Evolutionary conservation across 1,140 invertebrate species (phyloP).

Genomic region (Zaprionus africanus): DNA sequence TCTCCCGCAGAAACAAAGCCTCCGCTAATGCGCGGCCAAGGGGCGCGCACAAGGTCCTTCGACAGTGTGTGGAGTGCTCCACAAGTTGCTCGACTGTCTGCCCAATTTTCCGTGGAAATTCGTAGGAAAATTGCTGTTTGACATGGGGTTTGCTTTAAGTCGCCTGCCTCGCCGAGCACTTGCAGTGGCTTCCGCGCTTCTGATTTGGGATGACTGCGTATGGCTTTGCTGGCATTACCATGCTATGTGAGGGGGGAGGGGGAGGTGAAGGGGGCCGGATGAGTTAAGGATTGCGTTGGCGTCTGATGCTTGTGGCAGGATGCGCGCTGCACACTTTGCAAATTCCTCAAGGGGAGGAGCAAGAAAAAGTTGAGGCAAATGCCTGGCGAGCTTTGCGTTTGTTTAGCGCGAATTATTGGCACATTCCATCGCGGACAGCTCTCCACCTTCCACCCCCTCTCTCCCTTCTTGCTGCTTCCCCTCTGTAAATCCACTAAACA

Average conservation of each 20-base stretch:
- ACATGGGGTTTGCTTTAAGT: slow-evolving; percentile 1
- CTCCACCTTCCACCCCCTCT: not conserved
- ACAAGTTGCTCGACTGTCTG: not conserved
- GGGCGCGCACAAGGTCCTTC: not conserved
- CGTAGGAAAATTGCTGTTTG: slow-evolving; percentile 5
- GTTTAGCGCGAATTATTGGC: slow-evolving; percentile 50
- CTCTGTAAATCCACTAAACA: slow-evolving; percentile 37
- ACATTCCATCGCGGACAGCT: slow-evolving; percentile 33
- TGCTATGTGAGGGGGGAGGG: not conserved
- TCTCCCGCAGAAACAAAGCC: slow-evolving; percentile 2
- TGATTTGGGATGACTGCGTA: not conserved
- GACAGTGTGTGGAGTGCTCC: not conserved
- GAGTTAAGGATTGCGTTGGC: not conserved
- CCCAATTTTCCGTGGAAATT: slow-evolving; percentile 2
- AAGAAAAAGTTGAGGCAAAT: not conserved
- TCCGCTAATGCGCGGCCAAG: not conserved
- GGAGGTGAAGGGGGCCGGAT: not conserved
- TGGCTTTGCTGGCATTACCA: not conserved
- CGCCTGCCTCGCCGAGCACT: not conserved
- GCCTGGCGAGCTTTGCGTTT: slow-evolving; percentile 9
- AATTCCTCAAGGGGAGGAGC: not conserved
- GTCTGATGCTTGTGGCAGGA: not conserved
- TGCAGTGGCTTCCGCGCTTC: not conserved
- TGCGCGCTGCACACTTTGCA: slow-evolving; percentile 2
- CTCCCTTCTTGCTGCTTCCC: not conserved